Conservation (phyloP, 2,888 invertebrate genomes). For the Lacanobia oleracea region DNA sequence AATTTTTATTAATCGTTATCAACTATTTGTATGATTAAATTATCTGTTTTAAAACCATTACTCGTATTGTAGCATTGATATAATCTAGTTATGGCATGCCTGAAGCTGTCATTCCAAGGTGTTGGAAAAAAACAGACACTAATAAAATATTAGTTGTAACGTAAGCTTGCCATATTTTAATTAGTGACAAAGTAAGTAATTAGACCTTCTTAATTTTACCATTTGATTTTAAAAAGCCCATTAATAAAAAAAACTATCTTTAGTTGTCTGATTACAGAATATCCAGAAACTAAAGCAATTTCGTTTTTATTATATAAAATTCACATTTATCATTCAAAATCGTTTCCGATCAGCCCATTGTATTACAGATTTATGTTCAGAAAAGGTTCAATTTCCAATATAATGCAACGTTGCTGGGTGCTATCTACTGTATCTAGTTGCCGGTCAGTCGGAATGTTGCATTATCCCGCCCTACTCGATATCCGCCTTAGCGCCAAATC, state of each 20-base stretch:
- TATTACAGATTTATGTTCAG: slow-evolving; percentile 28
- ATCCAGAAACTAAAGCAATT: too few relatives aligned
- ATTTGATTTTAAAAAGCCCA: not conserved
- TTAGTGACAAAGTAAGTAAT: too few relatives aligned
- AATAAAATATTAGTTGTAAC: too few relatives aligned
- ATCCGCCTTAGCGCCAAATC: slow-evolving; percentile 75
- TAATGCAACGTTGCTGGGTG: slow-evolving; percentile 28
- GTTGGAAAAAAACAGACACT: not conserved
- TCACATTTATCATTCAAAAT: not conserved
- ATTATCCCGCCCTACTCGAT: slow-evolving; percentile 65
- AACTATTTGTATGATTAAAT: slow-evolving; percentile 26
- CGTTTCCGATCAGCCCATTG: slow-evolving; percentile 19
- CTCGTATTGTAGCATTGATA: not conserved
- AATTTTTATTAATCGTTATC: not conserved
- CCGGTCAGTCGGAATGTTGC: slow-evolving; percentile 55
- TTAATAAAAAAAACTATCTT: too few relatives aligned
- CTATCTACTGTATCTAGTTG: slow-evolving; percentile 8
- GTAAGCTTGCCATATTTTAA: not conserved
- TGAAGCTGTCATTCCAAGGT: slow-evolving; percentile 6
- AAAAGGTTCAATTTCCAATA: slow-evolving; percentile 35
- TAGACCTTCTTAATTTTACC: too few relatives aligned
- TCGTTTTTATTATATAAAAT: too few relatives aligned
- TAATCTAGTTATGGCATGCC: not conserved
- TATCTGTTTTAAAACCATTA: slow-evolving; percentile 13
- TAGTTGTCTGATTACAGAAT: not conserved